These are phyloP conservation scores for Agrilus planipennis DNA, from an alignment of 1,140 invertebrate genomes.

Conservation along the genomic window DNA sequence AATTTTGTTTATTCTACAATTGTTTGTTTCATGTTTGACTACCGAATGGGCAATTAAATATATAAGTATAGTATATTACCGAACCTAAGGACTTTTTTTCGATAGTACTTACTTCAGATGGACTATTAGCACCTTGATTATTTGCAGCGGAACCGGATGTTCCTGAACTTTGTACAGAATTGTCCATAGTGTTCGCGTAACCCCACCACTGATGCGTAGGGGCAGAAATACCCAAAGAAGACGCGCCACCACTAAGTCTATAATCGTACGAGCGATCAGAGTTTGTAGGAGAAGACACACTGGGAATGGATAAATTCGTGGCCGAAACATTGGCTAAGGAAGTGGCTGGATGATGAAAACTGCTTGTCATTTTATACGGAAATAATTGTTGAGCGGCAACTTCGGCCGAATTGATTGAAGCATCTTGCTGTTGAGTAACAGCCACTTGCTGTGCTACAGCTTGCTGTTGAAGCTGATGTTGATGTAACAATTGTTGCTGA, in stretches of 20 bases:
- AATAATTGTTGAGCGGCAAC: slow-evolving; percentile 56
- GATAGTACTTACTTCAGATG: slow-evolving; percentile 32
- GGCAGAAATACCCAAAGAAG: slow-evolving; percentile 27
- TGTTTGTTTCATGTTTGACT: too few species aligned
- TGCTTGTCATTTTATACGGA: slow-evolving; percentile 72
- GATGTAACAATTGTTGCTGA: slow-evolving; percentile 19
- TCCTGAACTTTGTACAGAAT: slow-evolving; percentile 27
- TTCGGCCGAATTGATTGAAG: slow-evolving; percentile 31
- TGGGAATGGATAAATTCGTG: too few species aligned
- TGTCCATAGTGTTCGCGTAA: slow-evolving; percentile 41
- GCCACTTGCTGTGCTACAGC: slow-evolving; percentile 20
- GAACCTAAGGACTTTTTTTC: too few species aligned
- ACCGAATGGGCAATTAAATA: too few species aligned
- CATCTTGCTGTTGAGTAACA: slow-evolving; percentile 28
- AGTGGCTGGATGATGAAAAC: slow-evolving; percentile 57
- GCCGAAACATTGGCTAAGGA: slow-evolving; percentile 37
- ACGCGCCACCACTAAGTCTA: slow-evolving; percentile 39
- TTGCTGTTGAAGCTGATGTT: slow-evolving; percentile 26
- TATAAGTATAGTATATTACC: too few species aligned
- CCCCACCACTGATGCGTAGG: slow-evolving; percentile 54
- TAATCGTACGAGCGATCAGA: slow-evolving; percentile 44
- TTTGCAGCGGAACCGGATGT: slow-evolving; percentile 12
- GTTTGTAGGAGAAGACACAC: slow-evolving; percentile 32
- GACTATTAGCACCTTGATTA: slow-evolving; percentile 22
- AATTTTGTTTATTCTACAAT: too few species aligned